A percentile compares a stretch with the other conserved stretches of the same genome.
Conservation (phyloP, 2,797 vertebrate genomes). For the Diplodus sargus region DNA sequence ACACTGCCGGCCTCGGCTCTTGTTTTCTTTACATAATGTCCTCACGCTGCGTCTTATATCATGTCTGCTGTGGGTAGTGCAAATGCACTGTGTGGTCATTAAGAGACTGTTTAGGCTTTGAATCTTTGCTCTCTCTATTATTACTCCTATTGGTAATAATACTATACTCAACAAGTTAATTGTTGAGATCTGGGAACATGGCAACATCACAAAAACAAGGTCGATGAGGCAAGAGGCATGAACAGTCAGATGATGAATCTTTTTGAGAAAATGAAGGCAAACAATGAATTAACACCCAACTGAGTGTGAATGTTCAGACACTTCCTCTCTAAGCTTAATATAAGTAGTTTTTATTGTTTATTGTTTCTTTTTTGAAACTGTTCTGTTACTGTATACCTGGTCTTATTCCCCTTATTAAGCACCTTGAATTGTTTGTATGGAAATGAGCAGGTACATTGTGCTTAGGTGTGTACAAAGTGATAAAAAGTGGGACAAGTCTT, state of each 20-base stretch:
- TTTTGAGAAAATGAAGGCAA: neutral
- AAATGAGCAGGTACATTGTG: too few relatives aligned
- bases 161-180: neutral
- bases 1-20: neutral
- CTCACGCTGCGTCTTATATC: neutral
- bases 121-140: too few relatives aligned
- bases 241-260: neutral
- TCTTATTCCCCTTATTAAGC: neutral
- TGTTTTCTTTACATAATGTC: neutral
- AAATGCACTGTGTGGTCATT: neutral
- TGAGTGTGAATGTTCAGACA: neutral
- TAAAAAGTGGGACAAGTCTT: neutral
- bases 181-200: neutral
- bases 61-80: slow-evolving; percentile 4
- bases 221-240: neutral
- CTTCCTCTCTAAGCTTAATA: neutral
- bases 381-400: neutral
- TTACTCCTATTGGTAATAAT: neutral
- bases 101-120: neutral
- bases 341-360: neutral
- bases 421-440: too few relatives aligned
- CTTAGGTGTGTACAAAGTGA: neutral
- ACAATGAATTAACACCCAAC: neutral
- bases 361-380: neutral
- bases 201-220: neutral